These are phyloP conservation scores for human DNA, from an alignment of 2,113 vertebrate species.

Conservation along the genomic window GRCh38 chr18:22802501-22803000, in stretches of 20 bases:
- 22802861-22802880: neutral
- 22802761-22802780: neutral
- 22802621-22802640: neutral
- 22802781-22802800: neutral
- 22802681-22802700: neutral
- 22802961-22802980: no score
- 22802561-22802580: neutral
- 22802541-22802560: neutral
- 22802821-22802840: neutral
- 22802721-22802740: neutral
- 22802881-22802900: slow-evolving; percentile 3
- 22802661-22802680: neutral
- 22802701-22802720: neutral
- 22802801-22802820: neutral
- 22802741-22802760: neutral
- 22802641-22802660: neutral
- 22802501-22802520: slow-evolving; percentile 34
- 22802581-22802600: neutral
- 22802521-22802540: neutral
- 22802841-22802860: neutral
- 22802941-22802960: no score
- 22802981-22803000: no score
- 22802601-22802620: neutral
- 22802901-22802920: neutral
- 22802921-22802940: no score